These are phyloP conservation scores for Typhlomys cinereus DNA, from an alignment of 2,113 vertebrate genomes.

Conservation along the genomic window DNA sequence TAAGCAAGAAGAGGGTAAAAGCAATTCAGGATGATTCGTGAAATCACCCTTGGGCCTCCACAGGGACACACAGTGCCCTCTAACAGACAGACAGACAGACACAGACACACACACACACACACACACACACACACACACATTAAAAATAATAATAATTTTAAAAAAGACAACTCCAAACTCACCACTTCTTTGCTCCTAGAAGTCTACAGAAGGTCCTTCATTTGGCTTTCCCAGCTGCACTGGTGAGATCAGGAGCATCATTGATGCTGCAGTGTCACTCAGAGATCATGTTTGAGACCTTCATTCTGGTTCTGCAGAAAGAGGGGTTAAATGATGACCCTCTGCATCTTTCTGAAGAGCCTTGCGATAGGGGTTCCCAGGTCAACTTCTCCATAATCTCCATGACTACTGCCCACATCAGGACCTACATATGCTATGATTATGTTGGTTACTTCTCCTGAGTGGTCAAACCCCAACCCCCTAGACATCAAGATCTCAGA, in stretches of 20 bases:
- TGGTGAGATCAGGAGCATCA: neutral
- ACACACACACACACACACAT: too few species aligned
- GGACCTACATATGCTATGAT: neutral
- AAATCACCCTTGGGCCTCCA: too few species aligned
- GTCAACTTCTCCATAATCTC: neutral
- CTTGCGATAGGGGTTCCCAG: fast-evolving
- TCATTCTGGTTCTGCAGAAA: neutral
- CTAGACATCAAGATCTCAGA: slow-evolving; percentile 13
- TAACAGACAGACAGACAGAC: too few species aligned
- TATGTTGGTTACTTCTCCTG: fast-evolving
- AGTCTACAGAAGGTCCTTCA: neutral
- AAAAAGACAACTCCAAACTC: too few species aligned
- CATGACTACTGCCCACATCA: fast-evolving
- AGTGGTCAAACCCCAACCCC: neutral
- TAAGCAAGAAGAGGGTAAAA: too few species aligned
- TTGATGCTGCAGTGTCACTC: neutral
- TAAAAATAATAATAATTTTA: too few species aligned
- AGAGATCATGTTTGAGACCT: neutral
- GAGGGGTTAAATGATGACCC: fast-evolving
- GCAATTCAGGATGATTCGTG: too few species aligned
- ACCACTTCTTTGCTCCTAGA: neutral
- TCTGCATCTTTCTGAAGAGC: fast-evolving
- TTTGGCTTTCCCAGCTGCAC: neutral
- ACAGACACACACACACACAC: too few species aligned
- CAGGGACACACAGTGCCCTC: too few species aligned